Evolutionary conservation across 2,797 vertebrate genomes (phyloP).

Genomic region (Onychomys torridus): DNA sequence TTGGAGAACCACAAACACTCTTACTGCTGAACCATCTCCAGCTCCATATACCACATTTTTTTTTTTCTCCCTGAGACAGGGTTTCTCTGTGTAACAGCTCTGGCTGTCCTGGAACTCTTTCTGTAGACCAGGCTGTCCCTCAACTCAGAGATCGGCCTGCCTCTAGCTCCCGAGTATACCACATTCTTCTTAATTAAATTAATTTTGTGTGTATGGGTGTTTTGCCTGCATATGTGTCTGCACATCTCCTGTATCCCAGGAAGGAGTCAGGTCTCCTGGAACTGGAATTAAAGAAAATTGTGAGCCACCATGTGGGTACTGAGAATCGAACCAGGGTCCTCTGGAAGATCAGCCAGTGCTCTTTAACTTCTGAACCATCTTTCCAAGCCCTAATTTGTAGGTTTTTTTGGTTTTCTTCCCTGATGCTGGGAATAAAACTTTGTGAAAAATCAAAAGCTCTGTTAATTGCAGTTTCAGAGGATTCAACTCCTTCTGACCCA

Average conservation of each 20-base stretch:
- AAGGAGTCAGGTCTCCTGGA: not conserved
- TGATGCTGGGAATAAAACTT: not conserved
- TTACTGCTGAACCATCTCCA: not conserved
- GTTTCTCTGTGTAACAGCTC: not conserved
- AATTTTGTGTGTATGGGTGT: not conserved
- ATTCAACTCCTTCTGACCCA: too few species aligned
- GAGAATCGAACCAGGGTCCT: not conserved
- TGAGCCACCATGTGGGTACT: not conserved
- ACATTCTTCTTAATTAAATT: not conserved
- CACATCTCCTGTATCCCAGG: not conserved
- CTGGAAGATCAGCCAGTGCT: not conserved
- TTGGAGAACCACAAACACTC: not conserved
- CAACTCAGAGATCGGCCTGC: not conserved
- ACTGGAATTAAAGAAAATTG: not conserved
- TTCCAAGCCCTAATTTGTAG: not conserved
- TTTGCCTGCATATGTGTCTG: not conserved
- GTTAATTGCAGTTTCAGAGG: not conserved
- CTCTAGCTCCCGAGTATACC: not conserved
- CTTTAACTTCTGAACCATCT: not conserved
- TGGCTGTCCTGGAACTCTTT: not conserved
- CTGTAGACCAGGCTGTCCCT: too few species aligned
- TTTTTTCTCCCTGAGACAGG: not conserved
- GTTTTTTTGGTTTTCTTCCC: not conserved
- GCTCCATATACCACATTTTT: not conserved
- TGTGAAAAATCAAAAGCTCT: not conserved